Evolutionary conservation across 2,888 invertebrate genomes (phyloP).

Genomic region (Prostheceraeus crozeri): DNA sequence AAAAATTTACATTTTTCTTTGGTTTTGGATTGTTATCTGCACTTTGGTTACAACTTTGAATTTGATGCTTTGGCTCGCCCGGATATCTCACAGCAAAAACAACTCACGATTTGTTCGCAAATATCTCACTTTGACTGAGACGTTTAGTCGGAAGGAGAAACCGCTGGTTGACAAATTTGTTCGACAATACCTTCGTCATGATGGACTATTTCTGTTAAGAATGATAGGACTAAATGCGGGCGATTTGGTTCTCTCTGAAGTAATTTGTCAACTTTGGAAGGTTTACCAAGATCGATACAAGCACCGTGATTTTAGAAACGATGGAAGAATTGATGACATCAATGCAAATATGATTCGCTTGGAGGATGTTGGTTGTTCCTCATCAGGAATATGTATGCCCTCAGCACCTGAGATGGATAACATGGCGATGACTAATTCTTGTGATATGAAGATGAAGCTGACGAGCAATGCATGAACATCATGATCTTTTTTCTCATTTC

Average conservation of each 20-base stretch:
- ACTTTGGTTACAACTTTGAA: slow-evolving; percentile 14
- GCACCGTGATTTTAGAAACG: too few species aligned
- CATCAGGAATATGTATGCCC: too few species aligned
- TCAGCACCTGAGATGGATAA: too few species aligned
- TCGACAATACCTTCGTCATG: slow-evolving; percentile 33
- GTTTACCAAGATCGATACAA: slow-evolving; percentile 29
- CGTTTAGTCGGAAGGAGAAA: neutral
- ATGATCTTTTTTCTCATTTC: too few species aligned
- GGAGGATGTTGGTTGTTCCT: too few species aligned
- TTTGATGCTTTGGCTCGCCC: slow-evolving; percentile 27
- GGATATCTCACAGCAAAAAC: neutral
- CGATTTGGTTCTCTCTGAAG: slow-evolving; percentile 35
- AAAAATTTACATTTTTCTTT: slow-evolving; percentile 35
- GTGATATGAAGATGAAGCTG: too few species aligned
- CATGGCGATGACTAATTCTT: too few species aligned
- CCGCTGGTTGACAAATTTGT: slow-evolving; percentile 26
- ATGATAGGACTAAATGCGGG: slow-evolving; percentile 38
- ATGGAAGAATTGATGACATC: too few species aligned
- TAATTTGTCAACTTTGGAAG: slow-evolving; percentile 35
- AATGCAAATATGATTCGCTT: too few species aligned
- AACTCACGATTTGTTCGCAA: neutral
- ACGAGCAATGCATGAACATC: too few species aligned
- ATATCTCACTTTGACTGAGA: neutral
- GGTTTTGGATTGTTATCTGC: slow-evolving; percentile 33
- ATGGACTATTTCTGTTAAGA: slow-evolving; percentile 38